phyloP scores from a whole-genome alignment of 2,113 vertebrate genomes.

The Aphyosemion australe region DNA sequence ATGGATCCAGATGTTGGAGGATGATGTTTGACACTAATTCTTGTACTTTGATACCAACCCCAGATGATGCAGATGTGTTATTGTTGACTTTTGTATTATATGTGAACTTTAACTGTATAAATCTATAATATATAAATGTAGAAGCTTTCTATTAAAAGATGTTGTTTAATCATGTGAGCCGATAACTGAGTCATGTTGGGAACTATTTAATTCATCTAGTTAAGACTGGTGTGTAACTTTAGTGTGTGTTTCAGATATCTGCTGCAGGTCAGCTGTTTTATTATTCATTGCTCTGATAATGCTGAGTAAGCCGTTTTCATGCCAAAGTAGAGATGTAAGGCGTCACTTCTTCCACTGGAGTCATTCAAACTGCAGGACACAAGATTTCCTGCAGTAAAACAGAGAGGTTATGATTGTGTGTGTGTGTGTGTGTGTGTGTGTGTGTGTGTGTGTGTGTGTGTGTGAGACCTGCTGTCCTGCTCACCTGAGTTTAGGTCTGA shows the following conservation, averaged over 20 bases:
- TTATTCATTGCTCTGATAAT: too few relatives aligned
- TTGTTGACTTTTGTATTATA: conserved; percentile 29
- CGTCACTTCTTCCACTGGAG: neutral
- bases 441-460: neutral
- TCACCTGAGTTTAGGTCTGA: conserved; percentile 40
- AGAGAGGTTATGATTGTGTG: neutral
- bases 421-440: neutral
- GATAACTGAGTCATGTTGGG: neutral
- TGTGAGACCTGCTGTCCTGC: neutral
- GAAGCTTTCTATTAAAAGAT: conserved; percentile 68
- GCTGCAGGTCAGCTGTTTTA: conserved; percentile 21
- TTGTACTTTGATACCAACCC: conserved; percentile 43
- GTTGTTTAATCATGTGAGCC: neutral
- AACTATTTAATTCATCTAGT: conserved; percentile 5
- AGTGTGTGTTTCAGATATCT: neutral
- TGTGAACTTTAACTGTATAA: conserved; percentile 43
- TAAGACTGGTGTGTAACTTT: too few relatives aligned
- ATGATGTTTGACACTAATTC: conserved; percentile 37
- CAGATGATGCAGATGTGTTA: conserved; percentile 41
- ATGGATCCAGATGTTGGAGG: conserved; percentile 56
- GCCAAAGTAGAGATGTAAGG: neutral
- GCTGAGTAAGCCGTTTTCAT: neutral
- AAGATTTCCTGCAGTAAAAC: conserved; percentile 20
- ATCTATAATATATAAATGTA: conserved; percentile 62
- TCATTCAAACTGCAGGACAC: conserved; percentile 8